Conservation (phyloP, 2,888 invertebrate species). For the Ormyrus thymus region DNA sequence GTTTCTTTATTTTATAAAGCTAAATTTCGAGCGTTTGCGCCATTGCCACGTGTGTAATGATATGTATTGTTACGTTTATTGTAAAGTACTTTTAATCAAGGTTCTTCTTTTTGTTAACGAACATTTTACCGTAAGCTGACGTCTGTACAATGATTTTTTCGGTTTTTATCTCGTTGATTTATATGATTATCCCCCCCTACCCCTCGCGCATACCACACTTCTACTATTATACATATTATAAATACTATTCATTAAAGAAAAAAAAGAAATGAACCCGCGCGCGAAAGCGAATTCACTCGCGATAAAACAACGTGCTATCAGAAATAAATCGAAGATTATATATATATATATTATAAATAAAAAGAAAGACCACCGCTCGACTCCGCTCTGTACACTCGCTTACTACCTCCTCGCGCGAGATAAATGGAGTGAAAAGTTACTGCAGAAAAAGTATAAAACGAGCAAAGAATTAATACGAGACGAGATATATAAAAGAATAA, state of each 20-base stretch:
- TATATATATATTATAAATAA: background rate
- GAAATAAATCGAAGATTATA: conserved; percentile 10
- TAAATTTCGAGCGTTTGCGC: conserved; percentile 3
- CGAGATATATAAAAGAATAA: conserved; percentile 10
- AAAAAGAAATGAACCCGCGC: background rate
- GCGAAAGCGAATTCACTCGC: conserved; percentile 24
- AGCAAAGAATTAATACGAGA: conserved; percentile 17
- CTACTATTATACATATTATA: background rate
- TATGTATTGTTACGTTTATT: conserved; percentile 41
- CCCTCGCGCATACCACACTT: background rate
- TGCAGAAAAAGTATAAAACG: conserved; percentile 21
- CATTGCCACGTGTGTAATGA: conserved; percentile 32
- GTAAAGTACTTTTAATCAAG: conserved; percentile 22
- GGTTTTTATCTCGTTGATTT: conserved; percentile 48
- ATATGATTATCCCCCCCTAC: conserved; percentile 2
- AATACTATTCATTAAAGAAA: no score
- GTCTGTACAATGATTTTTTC: conserved; percentile 42
- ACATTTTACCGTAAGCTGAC: conserved; percentile 45
- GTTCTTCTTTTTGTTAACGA: conserved; percentile 45
- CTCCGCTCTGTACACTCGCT: conserved; percentile 16
- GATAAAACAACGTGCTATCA: conserved; percentile 18
- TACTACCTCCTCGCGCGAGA: background rate
- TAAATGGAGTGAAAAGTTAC: conserved; percentile 1
- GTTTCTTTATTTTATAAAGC: conserved; percentile 4
- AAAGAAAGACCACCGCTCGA: conserved; percentile 25